Evolutionary conservation across 2,888 invertebrate genomes (phyloP), one percentile per base, ranked within the genome.

Genomic region (Standfussiana lucernea): DNA sequence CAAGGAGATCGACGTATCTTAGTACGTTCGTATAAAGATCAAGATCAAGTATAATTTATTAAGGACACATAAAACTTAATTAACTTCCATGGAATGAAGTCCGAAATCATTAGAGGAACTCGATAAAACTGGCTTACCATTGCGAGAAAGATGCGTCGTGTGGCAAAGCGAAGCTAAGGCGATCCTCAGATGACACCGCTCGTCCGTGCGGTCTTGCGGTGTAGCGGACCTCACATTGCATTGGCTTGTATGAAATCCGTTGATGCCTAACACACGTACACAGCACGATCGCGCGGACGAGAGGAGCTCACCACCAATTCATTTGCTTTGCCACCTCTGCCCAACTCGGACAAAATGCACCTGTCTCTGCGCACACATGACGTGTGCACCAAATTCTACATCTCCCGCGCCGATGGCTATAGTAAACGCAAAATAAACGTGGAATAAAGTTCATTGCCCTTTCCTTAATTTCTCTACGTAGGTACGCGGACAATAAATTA

Each of bases 31-130:
- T 40, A 64, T 45, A 64, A 80, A 82, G 42, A 71, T 62, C 35
- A 68, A 72, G 66, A 45, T 37, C 71, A 68, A 68, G 56, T 73
- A 82, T 78, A 71, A 72, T 71, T 80, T 71, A 80, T 42, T 78
- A 86, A 66, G 77, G 69, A 68, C 62, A 75, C 53, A 75, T 78
- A 72, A 78, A 86, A 80, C 66, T 65, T 84, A 84, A 86, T 86
- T 79, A 84, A 82, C 64, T 79, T 68, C 71, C 53, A 45, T 28
- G 61, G 77, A 77, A 64, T 65, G 68, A 74, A 64, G 67, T 65
- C 71, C 13, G 37, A 69, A 71, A 77, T 82, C 77, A 74, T 74
- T 72, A 67, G 78, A 61, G 47, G 28, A 66, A 67, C 56, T 28
- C 21, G 2, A 62, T 81, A 67, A 83, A 70, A 28, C 83, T 40